These are phyloP conservation scores for Panagrolaimus sp. DNA, from an alignment of 1,140 invertebrate species.

Conservation along the genomic window DNA sequence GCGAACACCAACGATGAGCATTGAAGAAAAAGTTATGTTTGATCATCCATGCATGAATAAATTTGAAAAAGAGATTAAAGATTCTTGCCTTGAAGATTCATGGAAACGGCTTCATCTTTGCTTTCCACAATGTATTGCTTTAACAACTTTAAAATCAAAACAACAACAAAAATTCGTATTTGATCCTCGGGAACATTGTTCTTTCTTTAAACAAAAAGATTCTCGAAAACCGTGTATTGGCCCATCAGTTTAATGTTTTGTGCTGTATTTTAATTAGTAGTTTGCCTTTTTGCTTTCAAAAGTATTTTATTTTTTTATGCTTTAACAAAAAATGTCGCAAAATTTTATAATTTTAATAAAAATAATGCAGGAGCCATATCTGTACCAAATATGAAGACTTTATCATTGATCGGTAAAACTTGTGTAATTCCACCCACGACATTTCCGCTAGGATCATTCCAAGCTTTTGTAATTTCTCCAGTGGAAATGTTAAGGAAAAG, in stretches of 20 bases:
- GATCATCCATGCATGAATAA: not conserved
- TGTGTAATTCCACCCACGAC: conserved; percentile 7
- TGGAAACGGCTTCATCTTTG: not conserved
- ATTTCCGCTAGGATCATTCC: not conserved
- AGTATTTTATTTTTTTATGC: not conserved
- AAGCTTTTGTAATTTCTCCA: not conserved
- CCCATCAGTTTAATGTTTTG: not conserved
- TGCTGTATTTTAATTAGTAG: not conserved
- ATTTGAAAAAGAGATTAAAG: not conserved
- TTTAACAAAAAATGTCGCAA: too few species aligned
- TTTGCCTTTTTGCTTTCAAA: not conserved
- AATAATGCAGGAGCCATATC: conserved; percentile 5
- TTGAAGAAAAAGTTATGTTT: conserved; percentile 9
- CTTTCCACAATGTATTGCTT: not conserved
- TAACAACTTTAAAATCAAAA: not conserved
- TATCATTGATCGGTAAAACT: not conserved
- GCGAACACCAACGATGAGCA: not conserved
- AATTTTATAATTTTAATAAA: not conserved
- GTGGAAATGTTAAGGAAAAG: not conserved
- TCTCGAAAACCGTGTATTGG: not conserved
- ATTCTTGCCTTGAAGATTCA: not conserved
- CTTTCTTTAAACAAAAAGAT: not conserved
- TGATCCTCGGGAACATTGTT: not conserved
- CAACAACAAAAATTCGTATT: not conserved
- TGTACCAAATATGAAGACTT: not conserved